Evolutionary conservation across 53 echinoderm and acorn worm species (phyloP), one percentile per base, ranked within the genome.

Genomic region (Temnopleurus reevesii): DNA sequence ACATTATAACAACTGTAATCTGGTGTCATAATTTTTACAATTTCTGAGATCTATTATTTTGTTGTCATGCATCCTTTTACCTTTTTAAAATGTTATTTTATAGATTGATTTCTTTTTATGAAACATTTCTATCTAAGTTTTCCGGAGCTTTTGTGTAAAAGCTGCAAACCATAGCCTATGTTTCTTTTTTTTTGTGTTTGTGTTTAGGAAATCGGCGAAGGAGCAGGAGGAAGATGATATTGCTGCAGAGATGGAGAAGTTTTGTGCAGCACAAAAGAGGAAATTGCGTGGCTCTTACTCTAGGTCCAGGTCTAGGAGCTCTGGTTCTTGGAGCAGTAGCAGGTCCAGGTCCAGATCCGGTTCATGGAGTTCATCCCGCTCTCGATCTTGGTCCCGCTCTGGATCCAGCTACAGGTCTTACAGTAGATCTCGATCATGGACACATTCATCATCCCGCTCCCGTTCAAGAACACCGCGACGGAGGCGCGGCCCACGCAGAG

Each of bases 321-420:
- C 51, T 29, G 26, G 47, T 47, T 77, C 36, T 28, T 59, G 60
- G 19, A 31, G 65, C 26, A 59, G 56, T 26, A 23, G 88, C 41
- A 44, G 84, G 38, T 85, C 91, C 43, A 77, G 76, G 26, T 89
- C 89, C 33, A 91, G 91, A 79, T 91, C 92, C 18, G 89, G 92
- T 81, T 94, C 94, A 47, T 44, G 97, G 79, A 77, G 84, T 31
- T 90, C 93, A 43, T 94, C 94, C 45, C 66, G 90, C 1, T 89
- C 92, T 43, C 89, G 94, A 55, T 90, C 90, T 1, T 76, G 90
- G 55, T 92, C 93, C 23, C 60, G 77, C 2, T 94, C 92, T 28
- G 80, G 91, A 21, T 65, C 81, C 12, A 93, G 89, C 31, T 90
- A 93, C 17, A 33, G 88, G 12, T 94, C 94, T 26, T 61, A 59